A percentile compares a stretch with the other conserved stretches of the same genome.
phyloP scores from a whole-genome alignment of 2,113 vertebrate genomes.

The Vanacampus margaritifer region DNA sequence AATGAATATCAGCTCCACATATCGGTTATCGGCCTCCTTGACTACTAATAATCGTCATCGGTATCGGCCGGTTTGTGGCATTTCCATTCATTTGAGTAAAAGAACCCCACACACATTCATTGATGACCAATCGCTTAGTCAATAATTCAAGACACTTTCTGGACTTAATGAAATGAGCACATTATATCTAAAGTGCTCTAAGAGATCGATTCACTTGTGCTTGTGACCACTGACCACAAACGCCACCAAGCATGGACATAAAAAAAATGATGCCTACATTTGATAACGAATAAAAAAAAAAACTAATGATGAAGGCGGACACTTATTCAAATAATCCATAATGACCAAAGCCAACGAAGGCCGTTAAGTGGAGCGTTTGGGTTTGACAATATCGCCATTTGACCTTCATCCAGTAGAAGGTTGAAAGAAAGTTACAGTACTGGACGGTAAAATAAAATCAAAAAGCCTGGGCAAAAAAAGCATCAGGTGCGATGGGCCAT shows the following conservation, averaged over 20 bases:
- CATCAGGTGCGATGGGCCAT: neutral
- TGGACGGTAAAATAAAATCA: neutral
- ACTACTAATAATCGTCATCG: no score
- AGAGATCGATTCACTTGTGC: constrained; percentile 20
- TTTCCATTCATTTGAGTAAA: neutral
- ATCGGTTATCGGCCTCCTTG: no score
- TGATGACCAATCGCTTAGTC: constrained; percentile 22
- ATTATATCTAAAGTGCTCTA: constrained; percentile 34
- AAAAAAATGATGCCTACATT: neutral
- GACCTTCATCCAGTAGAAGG: constrained; percentile 27
- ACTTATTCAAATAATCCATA: constrained; percentile 54
- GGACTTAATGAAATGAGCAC: constrained; percentile 42
- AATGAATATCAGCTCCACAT: no score
- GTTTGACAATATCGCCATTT: constrained; percentile 28
- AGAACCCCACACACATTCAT: neutral
- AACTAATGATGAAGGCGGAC: constrained; percentile 25
- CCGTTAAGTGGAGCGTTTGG: constrained; percentile 15
- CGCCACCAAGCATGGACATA: neutral
- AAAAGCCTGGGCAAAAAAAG: neutral
- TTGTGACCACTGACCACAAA: constrained; percentile 12
- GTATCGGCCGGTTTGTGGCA: no score
- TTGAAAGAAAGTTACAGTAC: neutral
- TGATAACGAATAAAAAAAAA: neutral
- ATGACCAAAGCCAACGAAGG: constrained; percentile 44
- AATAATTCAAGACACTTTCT: constrained; percentile 53